Base-by-base conservation (phyloP, 2,113 vertebrate genomes). In the Hydrolagus affinis region DNA sequence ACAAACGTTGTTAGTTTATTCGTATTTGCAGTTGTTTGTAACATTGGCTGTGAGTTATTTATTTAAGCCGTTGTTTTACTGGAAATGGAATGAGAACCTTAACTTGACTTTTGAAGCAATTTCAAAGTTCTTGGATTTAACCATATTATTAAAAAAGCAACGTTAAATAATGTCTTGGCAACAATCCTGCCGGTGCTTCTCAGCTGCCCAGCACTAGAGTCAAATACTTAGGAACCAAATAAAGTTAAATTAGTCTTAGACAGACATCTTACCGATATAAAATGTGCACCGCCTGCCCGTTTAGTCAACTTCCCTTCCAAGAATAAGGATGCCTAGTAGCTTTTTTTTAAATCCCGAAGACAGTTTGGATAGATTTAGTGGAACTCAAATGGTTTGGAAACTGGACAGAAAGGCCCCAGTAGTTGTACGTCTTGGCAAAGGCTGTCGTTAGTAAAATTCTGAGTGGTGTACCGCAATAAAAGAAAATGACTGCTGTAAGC, bases 401-500 rank as follows among this genome's bases (percentile, higher is more conserved):
- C 77, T 80, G 66, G 64, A 71, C 85, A 25, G 80, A 25, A 62
- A 70, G 85, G 73, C 59, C 69, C 75, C 21, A 85, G 28, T 74
- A 28, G 85, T 85, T 77, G 76, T 90, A 90, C 86, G 90, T 92
- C 89, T 87, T 87, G 93, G 88, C 92, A 91, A 89, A 92, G 90
- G 87, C 87, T 88, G 89, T 89, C 90, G 90, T 90, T 89, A 88
- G 88, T 89, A 93, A 91, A 91, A 90, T 86, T 88, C 91, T 68
- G 90, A 91, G 92, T 91, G 91, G 90, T 89, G 86, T 92, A 94
- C 87, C 76, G 88, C 91, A 93, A 94, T 96, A 96, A 97, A 97
- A 93, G 91, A 93, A 93, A 94, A 95, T 94, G 92, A 93, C 92
- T 92, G 93, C 91, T 93, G 92, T 94, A 93, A 93, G 92, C 92